These are phyloP conservation scores for Hyperoplus immaculatus DNA, from an alignment of 2,797 vertebrate species.

Conservation along the genomic window DNA sequence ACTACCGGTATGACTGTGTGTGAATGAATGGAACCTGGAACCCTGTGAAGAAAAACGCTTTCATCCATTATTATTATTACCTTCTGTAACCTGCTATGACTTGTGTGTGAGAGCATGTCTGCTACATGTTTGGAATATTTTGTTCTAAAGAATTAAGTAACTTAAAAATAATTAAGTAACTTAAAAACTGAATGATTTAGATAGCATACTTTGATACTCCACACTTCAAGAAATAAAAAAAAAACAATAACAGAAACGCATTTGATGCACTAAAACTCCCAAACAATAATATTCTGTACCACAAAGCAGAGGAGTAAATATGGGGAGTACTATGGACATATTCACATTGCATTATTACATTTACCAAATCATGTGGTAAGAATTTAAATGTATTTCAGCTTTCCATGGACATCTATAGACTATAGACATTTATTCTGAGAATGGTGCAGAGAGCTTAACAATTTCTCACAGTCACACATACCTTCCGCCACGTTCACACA, in stretches of 20 bases:
- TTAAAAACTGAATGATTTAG: neutral
- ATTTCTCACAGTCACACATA: neutral
- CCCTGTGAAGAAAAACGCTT: too few species aligned
- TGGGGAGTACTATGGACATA: neutral
- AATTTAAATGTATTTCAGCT: neutral
- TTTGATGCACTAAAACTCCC: neutral
- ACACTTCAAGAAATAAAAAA: neutral
- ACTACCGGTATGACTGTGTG: too few species aligned
- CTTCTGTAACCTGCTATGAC: constrained; percentile 16
- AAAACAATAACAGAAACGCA: neutral
- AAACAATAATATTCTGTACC: constrained; percentile 1
- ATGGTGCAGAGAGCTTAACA: constrained; percentile 1
- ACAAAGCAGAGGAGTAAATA: neutral
- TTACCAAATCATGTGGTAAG: neutral
- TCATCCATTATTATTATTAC: too few species aligned
- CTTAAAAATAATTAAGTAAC: neutral
- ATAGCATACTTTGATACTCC: neutral
- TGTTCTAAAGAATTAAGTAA: neutral
- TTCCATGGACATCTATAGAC: neutral
- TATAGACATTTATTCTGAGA: constrained; percentile 7
- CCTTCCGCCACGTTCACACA: neutral
- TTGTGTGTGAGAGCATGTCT: constrained; percentile 4
- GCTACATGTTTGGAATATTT: neutral
- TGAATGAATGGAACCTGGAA: too few species aligned
- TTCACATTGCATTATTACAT: constrained; percentile 1